phyloP scores from a whole-genome alignment of 2,888 invertebrate species.

The Rhagophthalmus giganteus region DNA sequence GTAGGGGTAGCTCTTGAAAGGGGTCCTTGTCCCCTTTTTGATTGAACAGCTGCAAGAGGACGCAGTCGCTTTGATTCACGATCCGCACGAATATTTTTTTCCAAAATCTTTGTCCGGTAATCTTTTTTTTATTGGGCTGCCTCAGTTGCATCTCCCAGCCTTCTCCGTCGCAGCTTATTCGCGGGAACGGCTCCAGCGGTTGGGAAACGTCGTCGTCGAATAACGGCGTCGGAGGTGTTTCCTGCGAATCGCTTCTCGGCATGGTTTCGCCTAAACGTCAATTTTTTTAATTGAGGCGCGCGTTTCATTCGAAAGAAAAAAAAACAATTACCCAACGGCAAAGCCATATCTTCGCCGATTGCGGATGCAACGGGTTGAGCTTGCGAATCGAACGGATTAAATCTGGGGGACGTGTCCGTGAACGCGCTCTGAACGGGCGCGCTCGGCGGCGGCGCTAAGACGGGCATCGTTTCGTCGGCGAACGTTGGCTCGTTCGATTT shows the following conservation, averaged over 20 bases:
- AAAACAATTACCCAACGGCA: conserved; percentile 53
- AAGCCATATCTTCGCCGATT: conserved; percentile 45
- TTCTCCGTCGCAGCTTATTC: conserved; percentile 73
- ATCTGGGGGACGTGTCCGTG: conserved; percentile 67
- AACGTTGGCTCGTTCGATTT: conserved; percentile 57
- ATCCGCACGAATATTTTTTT: conserved; percentile 92
- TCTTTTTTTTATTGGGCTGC: conserved; percentile 95
- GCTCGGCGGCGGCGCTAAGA: conserved; percentile 74
- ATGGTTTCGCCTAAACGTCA: conserved; percentile 39
- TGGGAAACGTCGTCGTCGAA: conserved; percentile 93
- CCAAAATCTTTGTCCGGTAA: conserved; percentile 95
- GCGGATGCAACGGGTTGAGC: conserved; percentile 54
- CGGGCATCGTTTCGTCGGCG: conserved; percentile 64
- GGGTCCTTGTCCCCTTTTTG: conserved; percentile 84
- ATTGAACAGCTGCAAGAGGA: conserved; percentile 84
- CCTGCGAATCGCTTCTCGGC: conserved; percentile 65
- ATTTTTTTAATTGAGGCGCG: too few relatives aligned
- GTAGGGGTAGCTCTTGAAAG: conserved; percentile 91
- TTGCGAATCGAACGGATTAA: conserved; percentile 77
- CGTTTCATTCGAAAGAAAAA: too few relatives aligned
- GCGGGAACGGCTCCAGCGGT: conserved; percentile 89
- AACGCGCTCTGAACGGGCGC: conserved; percentile 58
- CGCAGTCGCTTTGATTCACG: conserved; percentile 76
- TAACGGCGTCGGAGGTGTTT: conserved; percentile 88
- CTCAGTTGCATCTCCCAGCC: conserved; percentile 97